phyloP scores from a whole-genome alignment of 2,113 vertebrate genomes.

The Panthera leo region DNA sequence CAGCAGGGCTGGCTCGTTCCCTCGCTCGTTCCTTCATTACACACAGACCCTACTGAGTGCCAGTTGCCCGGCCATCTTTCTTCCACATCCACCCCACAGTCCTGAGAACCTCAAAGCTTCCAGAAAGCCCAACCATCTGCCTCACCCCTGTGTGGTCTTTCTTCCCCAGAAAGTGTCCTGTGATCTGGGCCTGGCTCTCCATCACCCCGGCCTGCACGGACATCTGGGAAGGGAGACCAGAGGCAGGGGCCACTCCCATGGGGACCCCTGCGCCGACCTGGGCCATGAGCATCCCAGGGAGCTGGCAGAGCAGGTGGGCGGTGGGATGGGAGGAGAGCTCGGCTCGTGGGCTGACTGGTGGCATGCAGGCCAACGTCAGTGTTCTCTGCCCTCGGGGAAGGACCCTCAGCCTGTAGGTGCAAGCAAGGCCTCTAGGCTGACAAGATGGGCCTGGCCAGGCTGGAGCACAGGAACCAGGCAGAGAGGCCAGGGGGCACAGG shows the following conservation, averaged over 20 bases:
- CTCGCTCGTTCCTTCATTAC: not conserved
- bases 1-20: not conserved
- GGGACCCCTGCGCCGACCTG: too few relatives aligned
- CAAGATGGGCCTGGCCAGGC: not conserved
- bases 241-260: not conserved
- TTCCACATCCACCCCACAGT: not conserved
- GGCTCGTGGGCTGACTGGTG: not conserved
- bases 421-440: not conserved
- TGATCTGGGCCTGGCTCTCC: not conserved
- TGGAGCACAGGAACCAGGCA: not conserved
- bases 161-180: not conserved
- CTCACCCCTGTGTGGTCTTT: not conserved
- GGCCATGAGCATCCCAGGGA: not conserved
- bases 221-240: rapidly evolving
- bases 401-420: not conserved
- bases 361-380: not conserved
- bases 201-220: not conserved
- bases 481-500: too few relatives aligned
- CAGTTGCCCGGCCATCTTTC: not conserved
- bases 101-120: not conserved
- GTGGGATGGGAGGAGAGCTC: not conserved
- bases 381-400: not conserved
- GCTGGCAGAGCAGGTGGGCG: not conserved
- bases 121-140: not conserved
- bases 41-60: not conserved